Conservation (phyloP, 2,888 invertebrate genomes). For the Athripsodes cinereus region DNA sequence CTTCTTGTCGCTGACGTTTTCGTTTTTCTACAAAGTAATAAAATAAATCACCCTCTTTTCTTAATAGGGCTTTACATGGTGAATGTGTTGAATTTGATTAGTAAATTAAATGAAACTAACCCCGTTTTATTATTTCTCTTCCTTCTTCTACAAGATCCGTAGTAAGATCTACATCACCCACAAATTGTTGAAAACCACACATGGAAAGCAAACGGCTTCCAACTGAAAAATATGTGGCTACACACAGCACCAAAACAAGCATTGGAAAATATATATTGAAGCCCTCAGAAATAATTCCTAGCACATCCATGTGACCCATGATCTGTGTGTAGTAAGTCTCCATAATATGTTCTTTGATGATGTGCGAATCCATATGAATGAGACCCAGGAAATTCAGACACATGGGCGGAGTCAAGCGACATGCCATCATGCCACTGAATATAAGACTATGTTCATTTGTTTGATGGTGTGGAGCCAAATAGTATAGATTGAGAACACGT, state of each 20-base stretch:
- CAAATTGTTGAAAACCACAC: constrained; percentile 95
- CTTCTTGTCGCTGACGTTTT: constrained; percentile 73
- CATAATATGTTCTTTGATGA: constrained; percentile 69
- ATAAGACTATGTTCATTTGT: constrained; percentile 98
- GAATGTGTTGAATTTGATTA: not conserved
- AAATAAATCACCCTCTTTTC: not conserved
- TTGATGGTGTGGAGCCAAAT: constrained; percentile 94
- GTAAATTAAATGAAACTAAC: constrained; percentile 38
- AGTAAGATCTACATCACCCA: constrained; percentile 91
- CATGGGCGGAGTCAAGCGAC: constrained; percentile 95
- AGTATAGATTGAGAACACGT: constrained; percentile 91
- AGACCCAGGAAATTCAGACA: constrained; percentile 97
- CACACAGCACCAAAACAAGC: constrained; percentile 83
- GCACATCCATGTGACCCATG: constrained; percentile 99
- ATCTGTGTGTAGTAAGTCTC: constrained; percentile 96
- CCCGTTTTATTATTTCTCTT: constrained; percentile 82
- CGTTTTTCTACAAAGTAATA: constrained; percentile 60
- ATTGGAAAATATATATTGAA: constrained; percentile 99
- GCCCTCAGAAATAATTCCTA: constrained; percentile 92
- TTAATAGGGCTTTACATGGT: not conserved
- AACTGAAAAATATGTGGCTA: constrained; percentile 89
- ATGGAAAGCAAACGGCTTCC: constrained; percentile 86
- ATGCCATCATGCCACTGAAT: constrained; percentile 97
- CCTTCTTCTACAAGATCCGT: constrained; percentile 93
- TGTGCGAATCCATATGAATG: constrained; percentile 96